Evolutionary conservation across 2,797 vertebrate genomes (phyloP), one percentile per base, ranked within the genome.

Genomic region (Florisuga fusca): DNA sequence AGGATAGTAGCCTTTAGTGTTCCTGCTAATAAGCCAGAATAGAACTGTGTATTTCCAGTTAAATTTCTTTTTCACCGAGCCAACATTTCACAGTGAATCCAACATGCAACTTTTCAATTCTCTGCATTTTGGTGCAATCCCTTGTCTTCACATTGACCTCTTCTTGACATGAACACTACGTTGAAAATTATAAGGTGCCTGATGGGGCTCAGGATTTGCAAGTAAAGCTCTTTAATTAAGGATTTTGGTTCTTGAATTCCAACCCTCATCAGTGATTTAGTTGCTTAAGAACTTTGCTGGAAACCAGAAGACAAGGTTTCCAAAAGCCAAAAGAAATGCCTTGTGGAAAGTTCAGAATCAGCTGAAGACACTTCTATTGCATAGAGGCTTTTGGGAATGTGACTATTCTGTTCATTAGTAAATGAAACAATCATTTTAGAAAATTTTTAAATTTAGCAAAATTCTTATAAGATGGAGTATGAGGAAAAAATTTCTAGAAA

Each of bases 11-110:
- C 83, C 92, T 57, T 82, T 53, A 87, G 62, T 74, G 33, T 84
- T 96, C 72, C 54, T 31, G 20, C 33, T 95, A 94, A 95, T 91
- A 96, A 96, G 34, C 64, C 89, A 87, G 48, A 75, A 91, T 25
- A 95, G 94, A 96, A 93, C 46, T 51, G 51, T 66, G 33, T 75
- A 89, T 83, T 91, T 76, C 61, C 92, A 93, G 50, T 27, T 95
- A 91, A 89, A 93, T 88, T 79, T 94, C 29, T 71, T 96, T 92
- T 90, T 94, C 79, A 89, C 62, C 38, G 71, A 59, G 36, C 92
- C 61, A 80, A 36, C 61, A 83, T 89, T 54, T 86, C 38, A 51
- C 46, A 77, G 61, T 78, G 66, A 91, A 93, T 95, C 62, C 87
- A 86, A 71, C 33, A 51, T 36, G 84, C 7, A 63, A 83, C 55